Percentiles rank a stretch among this genome's conserved stretches.
Conservation (phyloP, 1,140 invertebrate species). For the Drosophila triauraria region DNA sequence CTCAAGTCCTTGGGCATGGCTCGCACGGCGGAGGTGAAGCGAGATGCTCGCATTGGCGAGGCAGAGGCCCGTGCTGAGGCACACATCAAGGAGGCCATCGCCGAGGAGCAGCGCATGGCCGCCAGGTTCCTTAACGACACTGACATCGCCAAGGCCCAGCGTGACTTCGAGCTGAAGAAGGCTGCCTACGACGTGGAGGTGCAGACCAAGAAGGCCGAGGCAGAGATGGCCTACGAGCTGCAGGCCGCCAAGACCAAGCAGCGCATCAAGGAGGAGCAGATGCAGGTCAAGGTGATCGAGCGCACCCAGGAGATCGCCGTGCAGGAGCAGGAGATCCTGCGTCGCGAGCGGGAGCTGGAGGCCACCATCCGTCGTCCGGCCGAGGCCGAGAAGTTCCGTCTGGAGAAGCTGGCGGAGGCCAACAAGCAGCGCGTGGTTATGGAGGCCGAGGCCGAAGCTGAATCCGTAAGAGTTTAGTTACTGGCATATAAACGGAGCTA, state of each 20-base stretch:
- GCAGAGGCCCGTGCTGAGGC: slow-evolving; percentile 96
- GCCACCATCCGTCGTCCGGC: slow-evolving; percentile 95
- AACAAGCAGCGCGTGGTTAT: slow-evolving; percentile 93
- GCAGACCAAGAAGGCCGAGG: slow-evolving; percentile 96
- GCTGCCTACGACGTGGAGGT: slow-evolving; percentile 98
- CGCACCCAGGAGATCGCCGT: slow-evolving; percentile 96
- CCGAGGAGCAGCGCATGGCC: slow-evolving; percentile 98
- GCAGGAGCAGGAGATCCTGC: slow-evolving; percentile 95
- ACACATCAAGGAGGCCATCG: slow-evolving; percentile 96
- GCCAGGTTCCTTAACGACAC: slow-evolving; percentile 96
- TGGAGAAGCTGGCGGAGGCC: slow-evolving; percentile 97
- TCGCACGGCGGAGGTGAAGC: slow-evolving; percentile 97
- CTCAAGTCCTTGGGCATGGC: slow-evolving; percentile 98
- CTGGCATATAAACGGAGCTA: slow-evolving; percentile 86
- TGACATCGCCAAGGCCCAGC: slow-evolving; percentile 97
- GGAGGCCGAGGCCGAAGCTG: slow-evolving; percentile 98
- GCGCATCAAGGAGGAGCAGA: slow-evolving; percentile 97
- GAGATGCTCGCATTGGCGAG: slow-evolving; percentile 98
- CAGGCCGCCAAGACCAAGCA: slow-evolving; percentile 98
- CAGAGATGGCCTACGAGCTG: slow-evolving; percentile 96
- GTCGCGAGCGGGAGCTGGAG: slow-evolving; percentile 94
- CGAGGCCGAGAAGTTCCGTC: slow-evolving; percentile 96
- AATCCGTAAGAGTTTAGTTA: slow-evolving; percentile 87
- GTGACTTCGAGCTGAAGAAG: slow-evolving; percentile 99
- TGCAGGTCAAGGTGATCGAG: slow-evolving; percentile 98